Conservation (phyloP, 2,888 invertebrate species). For the Oxycera nigricornis region DNA sequence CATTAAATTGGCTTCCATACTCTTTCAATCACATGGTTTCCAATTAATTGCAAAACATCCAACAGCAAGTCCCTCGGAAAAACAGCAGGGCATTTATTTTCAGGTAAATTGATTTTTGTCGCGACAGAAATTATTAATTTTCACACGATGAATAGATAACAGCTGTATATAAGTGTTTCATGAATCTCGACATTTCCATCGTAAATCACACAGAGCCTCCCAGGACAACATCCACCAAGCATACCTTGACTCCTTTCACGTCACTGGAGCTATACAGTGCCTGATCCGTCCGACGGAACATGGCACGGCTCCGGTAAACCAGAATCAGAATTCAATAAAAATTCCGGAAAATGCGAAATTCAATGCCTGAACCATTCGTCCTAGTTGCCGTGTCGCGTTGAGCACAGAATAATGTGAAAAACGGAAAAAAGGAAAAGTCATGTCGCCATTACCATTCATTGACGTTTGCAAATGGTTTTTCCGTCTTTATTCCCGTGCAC, state of each 20-base stretch:
- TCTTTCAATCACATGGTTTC: background rate
- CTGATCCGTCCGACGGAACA: background rate
- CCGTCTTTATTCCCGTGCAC: constrained; percentile 14
- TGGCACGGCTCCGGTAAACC: background rate
- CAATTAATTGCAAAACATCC: background rate
- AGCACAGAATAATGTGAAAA: constrained; percentile 21
- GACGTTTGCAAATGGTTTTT: constrained; percentile 42
- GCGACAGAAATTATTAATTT: constrained; percentile 32
- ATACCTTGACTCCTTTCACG: background rate
- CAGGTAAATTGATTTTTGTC: constrained; percentile 26
- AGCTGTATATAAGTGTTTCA: constrained; percentile 32
- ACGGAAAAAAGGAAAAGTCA: constrained; percentile 29
- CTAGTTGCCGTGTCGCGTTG: constrained; percentile 3
- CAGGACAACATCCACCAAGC: background rate
- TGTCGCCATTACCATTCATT: constrained; percentile 41
- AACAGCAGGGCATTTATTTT: constrained; percentile 3
- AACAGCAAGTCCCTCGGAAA: background rate
- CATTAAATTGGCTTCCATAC: constrained; percentile 12
- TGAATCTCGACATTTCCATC: constrained; percentile 27
- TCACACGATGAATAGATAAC: constrained; percentile 39
- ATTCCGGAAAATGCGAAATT: constrained; percentile 37
- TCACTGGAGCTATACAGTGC: background rate
- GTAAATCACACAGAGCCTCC: constrained; percentile 25
- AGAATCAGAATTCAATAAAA: constrained; percentile 31
- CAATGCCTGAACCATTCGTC: constrained; percentile 30